These are phyloP conservation scores for Crotalus horridus DNA, from an alignment of 2,113 vertebrate species.

Conservation along the genomic window DNA sequence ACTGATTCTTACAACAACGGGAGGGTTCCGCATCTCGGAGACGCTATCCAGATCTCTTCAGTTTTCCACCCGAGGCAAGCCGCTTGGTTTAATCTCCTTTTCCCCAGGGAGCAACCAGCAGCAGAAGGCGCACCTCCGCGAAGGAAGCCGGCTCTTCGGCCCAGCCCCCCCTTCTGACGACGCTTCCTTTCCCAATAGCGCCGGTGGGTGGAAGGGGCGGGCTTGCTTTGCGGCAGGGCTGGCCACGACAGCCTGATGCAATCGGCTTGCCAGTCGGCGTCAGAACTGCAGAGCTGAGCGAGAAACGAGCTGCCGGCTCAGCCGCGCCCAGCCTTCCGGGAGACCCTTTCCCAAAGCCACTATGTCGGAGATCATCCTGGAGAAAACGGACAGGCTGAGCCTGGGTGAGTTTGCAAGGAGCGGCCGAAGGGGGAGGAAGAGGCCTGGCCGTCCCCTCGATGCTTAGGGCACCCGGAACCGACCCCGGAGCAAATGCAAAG, in stretches of 20 bases:
- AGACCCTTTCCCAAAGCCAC: neutral
- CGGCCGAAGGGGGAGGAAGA: neutral
- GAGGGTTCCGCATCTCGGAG: neutral
- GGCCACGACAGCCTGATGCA: slow-evolving; percentile 20
- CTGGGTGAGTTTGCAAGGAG: slow-evolving; percentile 33
- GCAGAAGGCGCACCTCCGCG: neutral
- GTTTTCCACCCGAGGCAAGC: neutral
- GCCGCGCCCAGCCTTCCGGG: neutral
- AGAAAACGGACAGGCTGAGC: neutral
- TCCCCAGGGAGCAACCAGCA: neutral
- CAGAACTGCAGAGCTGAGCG: neutral
- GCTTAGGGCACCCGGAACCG: neutral
- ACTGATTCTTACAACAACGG: neutral
- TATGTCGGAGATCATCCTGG: slow-evolving; percentile 34
- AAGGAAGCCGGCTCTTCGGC: neutral
- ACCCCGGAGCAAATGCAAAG: neutral
- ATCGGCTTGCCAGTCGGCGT: neutral
- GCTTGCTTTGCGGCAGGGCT: slow-evolving; percentile 4
- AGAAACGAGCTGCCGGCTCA: neutral
- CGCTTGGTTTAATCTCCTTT: neutral
- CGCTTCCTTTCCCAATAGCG: neutral
- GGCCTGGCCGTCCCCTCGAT: neutral
- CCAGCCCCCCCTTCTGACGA: neutral
- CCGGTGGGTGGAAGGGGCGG: neutral
- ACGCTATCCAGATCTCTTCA: neutral